Base-by-base conservation (phyloP, 2,888 invertebrate species). In the Brachyptera risi region DNA sequence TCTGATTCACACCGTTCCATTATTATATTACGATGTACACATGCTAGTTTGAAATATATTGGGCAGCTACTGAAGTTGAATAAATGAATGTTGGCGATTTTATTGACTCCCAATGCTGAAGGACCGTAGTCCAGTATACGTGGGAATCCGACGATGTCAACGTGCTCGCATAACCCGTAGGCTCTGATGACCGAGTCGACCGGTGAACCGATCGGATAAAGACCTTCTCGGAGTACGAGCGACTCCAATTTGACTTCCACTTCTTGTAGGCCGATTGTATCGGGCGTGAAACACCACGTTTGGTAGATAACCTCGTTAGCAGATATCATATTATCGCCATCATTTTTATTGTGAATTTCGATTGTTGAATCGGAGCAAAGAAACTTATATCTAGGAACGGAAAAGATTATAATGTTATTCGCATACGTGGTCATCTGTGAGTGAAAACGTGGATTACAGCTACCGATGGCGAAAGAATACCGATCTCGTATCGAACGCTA, bases 31-130 rank as follows among this genome's bases (percentile, higher is more conserved):
- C 51, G 60, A n/a, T 68, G 63, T 5, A 54, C 61, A 24, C 67
- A 65, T 9, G 54, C 63, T 27, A 78, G 64, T 50, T 70, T 63
- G 63, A 72, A 79, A 63, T 72, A 69, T 17, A 78, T 71, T 2
- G 70, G 68, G 1, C 76, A 73, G 19, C 67, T 50, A 26, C 78
- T 76, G 63, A 74, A 74, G 69, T 79, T 79, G 61, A 71, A 74
- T 15, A 77, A 47, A 37, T 72, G 65, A 59, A 79, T 78, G 42
- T 68, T 66, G 3, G 70, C 65, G 23, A 69, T 65, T 31, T 69
- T 69, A 1, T 64, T 62, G 19, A 68, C 64, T 13, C 71, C 72
- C 63, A 72, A 74, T 42, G 66, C 64, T 11, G 35, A 21, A 3
- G 35, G 17, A 1, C 54, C 54, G 15, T n/a, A 54, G 11, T 54